Base-by-base conservation (phyloP, 1,140 invertebrate species). In the Aethina tumida region DNA sequence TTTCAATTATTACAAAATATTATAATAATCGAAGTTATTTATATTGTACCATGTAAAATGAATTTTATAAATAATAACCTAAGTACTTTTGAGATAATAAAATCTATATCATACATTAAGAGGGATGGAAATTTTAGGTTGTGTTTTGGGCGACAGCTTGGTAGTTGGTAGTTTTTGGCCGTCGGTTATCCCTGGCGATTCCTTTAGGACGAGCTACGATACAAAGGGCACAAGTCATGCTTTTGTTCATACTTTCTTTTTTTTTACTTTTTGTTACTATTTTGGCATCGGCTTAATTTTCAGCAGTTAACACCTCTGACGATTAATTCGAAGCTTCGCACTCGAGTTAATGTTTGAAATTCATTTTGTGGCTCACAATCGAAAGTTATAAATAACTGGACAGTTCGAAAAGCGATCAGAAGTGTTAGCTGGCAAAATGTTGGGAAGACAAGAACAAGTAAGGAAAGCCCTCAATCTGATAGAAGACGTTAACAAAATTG, bases 381-480 rank as follows among this genome's bases (percentile, higher is more conserved):
- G n/a, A n/a, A n/a, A n/a, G n/a, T n/a, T 10, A 26, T 3, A 26
- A 5, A 5, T 26, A 24, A 24, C n/a, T 7, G 14, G 2, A 26
- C 24, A 26, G 5, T 4, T 5, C 2, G 24, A 26, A 20, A 37
- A 41, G 39, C 43, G 32, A 50, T 53, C 52, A 55, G 54, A 54
- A 35, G 52, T 58, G 47, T 54, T 56, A 56, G 52, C 52, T 53
- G 51, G 52, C 50, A 32, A 14, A 42, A 21, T 47, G 35, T 29
- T 45, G 47, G 47, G 42, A 45, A 20, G 27, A 45, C 33, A 7
- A 20, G 40, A 47, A 37, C 42, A 45, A 58, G 67, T 71, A 72
- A 72, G 69, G 70, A 71, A 69, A 68, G 65, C 70, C 71, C 70
- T 70, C 68, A 60, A 53, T 58, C 39, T 47, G 41, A 50, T 22